Conservation (phyloP, 1,140 invertebrate species). For the Pomacea maculata region DNA sequence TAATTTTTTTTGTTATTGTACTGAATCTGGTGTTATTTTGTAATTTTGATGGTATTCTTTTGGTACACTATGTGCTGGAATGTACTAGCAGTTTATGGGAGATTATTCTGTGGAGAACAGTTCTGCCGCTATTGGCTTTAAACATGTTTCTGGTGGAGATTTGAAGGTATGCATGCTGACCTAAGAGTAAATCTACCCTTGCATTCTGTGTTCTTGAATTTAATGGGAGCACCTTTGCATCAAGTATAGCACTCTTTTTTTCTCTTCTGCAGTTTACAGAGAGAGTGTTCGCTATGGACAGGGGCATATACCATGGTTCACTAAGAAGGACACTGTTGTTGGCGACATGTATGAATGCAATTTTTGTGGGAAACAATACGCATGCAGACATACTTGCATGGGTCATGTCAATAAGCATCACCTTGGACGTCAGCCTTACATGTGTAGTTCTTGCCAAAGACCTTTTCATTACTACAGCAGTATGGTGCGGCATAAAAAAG, state of each 20-base stretch:
- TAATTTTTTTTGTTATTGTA: too few species aligned
- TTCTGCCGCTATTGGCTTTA: too few species aligned
- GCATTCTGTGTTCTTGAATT: not conserved
- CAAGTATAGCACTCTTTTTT: not conserved
- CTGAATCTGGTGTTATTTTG: too few species aligned
- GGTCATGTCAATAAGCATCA: constrained; percentile 19
- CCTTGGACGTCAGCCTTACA: constrained; percentile 3
- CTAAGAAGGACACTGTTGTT: not conserved
- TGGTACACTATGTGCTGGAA: too few species aligned
- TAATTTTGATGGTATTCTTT: too few species aligned
- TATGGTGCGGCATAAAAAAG: constrained; percentile 2
- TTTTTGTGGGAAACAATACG: constrained; percentile 14
- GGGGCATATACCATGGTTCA: not conserved
- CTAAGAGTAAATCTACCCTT: too few species aligned
- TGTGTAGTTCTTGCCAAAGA: not conserved
- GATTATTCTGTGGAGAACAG: too few species aligned
- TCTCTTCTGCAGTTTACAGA: constrained; percentile 15
- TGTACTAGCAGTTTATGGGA: too few species aligned
- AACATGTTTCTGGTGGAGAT: too few species aligned
- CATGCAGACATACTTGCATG: constrained; percentile 10
- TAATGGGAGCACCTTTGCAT: not conserved
- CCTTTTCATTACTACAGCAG: constrained; percentile 12
- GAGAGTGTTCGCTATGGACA: not conserved
- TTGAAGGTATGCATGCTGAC: too few species aligned
- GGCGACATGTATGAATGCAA: constrained; percentile 6